Evolutionary conservation across 2,113 vertebrate genomes (phyloP).

Genomic region (Polypterus bichir): DNA sequence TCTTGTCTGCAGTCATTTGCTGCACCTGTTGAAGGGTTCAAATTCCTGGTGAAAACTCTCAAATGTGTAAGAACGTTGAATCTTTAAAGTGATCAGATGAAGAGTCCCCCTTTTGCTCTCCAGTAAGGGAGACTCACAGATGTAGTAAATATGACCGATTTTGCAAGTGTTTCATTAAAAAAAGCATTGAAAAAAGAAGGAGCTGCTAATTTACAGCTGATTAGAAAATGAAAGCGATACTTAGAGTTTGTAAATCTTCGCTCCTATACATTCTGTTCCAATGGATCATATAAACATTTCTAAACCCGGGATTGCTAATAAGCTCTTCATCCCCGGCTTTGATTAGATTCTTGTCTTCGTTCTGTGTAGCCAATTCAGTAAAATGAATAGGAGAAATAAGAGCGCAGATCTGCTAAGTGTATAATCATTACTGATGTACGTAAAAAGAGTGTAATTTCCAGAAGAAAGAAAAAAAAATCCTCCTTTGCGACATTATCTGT

Average conservation of each 20-base stretch:
- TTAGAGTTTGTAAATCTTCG: background rate
- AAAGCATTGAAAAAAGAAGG: too few relatives aligned
- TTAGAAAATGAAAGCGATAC: background rate
- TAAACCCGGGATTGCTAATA: slow-evolving; percentile 7
- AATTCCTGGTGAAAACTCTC: too few relatives aligned
- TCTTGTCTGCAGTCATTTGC: too few relatives aligned
- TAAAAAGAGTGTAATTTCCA: slow-evolving; percentile 11
- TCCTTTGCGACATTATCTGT: slow-evolving; percentile 8
- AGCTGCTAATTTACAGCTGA: too few relatives aligned
- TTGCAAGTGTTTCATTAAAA: too few relatives aligned
- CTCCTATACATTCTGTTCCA: slow-evolving; percentile 1
- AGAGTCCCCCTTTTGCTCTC: too few relatives aligned
- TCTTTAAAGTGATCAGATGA: too few relatives aligned
- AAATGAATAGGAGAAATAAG: slow-evolving; percentile 14
- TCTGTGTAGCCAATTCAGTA: slow-evolving; percentile 1
- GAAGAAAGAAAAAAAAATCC: background rate
- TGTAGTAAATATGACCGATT: too few relatives aligned
- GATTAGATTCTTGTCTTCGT: slow-evolving; percentile 10
- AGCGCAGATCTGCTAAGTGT: slow-evolving; percentile 4
- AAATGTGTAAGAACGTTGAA: too few relatives aligned
- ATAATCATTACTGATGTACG: slow-evolving; percentile 10
- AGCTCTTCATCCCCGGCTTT: slow-evolving; percentile 4
- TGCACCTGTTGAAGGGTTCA: too few relatives aligned
- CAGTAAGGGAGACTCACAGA: too few relatives aligned
- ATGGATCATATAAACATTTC: slow-evolving; percentile 9